Base-by-base conservation (phyloP, 37 sponge, comb jelly and placozoan species). In the Beroe forskalii region DNA sequence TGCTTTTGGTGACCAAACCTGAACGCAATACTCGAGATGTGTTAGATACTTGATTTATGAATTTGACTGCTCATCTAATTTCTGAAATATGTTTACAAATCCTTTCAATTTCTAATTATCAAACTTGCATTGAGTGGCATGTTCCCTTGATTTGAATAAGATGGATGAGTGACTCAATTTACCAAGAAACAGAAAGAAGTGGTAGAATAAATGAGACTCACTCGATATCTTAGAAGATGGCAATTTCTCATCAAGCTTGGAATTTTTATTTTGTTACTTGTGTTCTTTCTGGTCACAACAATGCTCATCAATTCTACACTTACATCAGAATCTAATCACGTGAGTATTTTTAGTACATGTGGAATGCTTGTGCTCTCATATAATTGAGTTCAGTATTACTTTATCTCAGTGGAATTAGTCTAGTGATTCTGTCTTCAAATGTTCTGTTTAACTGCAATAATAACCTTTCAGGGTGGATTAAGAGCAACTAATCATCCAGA, bases 171-270 rank as follows among this genome's bases (percentile, higher is more conserved):
- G n/a, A n/a, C n/a, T n/a, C n/a, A n/a, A n/a, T n/a, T n/a, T n/a
- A n/a, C n/a, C n/a, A n/a, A n/a, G n/a, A n/a, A n/a, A n/a, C n/a
- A n/a, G n/a, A n/a, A n/a, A n/a, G 12, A 12, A 48, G 55, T 48
- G 55, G 55, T 48, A 12, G 55, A 48, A 17, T 69, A 69, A 37
- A 69, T 69, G 72, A 69, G 72, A 32, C 86, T 80, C 23, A 80
- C 27, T 43, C 44, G 86, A 38, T 44, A 33, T 44, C 86, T 80
- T 0, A 80, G 86, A 80, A 17, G 86, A 80, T 80, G 86, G 86
- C 86, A 80, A 32, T 33, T 80, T 80, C 1, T 80, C 20, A 37
- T 80, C 27, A 80, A 80, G 40, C 35, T 80, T 41, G 86, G 86
- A 44, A 23, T 80, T 35, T 80, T 80, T 43, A 38, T 80, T 22